Base-by-base conservation (phyloP, 2,113 vertebrate species). In the Oryzias melastigma region DNA sequence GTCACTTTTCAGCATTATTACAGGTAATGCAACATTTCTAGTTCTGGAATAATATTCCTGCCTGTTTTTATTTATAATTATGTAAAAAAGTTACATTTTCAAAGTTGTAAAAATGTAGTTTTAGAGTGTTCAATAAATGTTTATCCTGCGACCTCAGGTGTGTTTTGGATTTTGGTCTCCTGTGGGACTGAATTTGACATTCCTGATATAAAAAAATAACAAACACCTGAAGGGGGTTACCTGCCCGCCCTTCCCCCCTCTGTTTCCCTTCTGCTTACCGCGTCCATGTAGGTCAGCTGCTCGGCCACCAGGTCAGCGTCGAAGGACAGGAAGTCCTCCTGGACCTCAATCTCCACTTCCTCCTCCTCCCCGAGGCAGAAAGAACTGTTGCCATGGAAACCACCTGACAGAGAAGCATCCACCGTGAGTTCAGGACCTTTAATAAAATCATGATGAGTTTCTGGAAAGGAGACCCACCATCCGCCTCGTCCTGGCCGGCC, bases 211-310 rank as follows among this genome's bases (percentile, higher is more conserved):
- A 16, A 47, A 55, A 46, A 16, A 45, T 49, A 63, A 65, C 43
- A 60, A 58, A 59, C 43, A 54, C 48, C 1, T 0, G 20, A 43
- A 20, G 40, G 20, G 22, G 58, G 52, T 22, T 35, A 42, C 60
- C 10, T 10, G 0, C 20, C 41, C 1, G 63, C 27, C 41, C 52
- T 53, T 58, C 7, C 45, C 48, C 58, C 19, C 17, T 75, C 42
- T 43, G 5, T 17, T 59, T 57, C 25, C 41, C 24, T 24, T 15
- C 47, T 35, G 48, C 94, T 55, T 86, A 98, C 96, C 1, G 96
- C 95, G 17, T 98, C 96, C 95, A 98, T 96, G 72, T 95, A 98
- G 13, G 96, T 98, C 82, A 98, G 83, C 85, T 98, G 96, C 78
- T 97, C 96, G 0, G 96, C 96, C 85, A 97, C 95, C 4, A 95